Evolutionary conservation across 2,797 vertebrate genomes (phyloP).

Genomic region (Lacerta bilineata): DNA sequence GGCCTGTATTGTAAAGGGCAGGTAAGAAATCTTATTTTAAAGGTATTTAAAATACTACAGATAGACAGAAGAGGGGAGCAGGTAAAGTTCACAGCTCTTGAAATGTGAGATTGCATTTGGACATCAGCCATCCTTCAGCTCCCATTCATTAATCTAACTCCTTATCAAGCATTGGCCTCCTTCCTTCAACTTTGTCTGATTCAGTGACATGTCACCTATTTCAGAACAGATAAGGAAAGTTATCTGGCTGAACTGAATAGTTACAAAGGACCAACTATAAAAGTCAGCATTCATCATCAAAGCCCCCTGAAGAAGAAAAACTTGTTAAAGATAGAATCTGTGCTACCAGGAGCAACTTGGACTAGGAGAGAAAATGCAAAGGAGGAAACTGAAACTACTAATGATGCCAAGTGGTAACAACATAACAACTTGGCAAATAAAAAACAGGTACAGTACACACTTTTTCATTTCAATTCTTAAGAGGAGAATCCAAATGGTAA

Average conservation of each 20-base stretch:
- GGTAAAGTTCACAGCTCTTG: constrained; percentile 16
- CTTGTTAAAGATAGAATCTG: background rate
- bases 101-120: background rate
- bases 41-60: constrained; percentile 14
- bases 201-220: background rate
- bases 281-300: constrained; percentile 8
- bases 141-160: background rate
- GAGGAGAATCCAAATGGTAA: background rate
- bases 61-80: background rate
- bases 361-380: background rate
- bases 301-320: background rate
- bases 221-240: constrained; percentile 8
- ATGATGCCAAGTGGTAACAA: background rate
- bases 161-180: background rate
- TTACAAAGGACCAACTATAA: background rate
- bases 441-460: background rate
- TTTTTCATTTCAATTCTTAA: background rate
- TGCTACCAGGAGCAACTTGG: background rate
- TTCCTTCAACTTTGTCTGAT: background rate
- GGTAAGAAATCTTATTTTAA: background rate
- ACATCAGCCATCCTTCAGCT: background rate
- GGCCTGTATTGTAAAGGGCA: no score
- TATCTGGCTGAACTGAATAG: constrained; percentile 40
- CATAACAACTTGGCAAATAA: background rate
- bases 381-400: constrained; percentile 14